Conservation (phyloP, 23 tunicate genomes). For the Ciona savignyi region DNA sequence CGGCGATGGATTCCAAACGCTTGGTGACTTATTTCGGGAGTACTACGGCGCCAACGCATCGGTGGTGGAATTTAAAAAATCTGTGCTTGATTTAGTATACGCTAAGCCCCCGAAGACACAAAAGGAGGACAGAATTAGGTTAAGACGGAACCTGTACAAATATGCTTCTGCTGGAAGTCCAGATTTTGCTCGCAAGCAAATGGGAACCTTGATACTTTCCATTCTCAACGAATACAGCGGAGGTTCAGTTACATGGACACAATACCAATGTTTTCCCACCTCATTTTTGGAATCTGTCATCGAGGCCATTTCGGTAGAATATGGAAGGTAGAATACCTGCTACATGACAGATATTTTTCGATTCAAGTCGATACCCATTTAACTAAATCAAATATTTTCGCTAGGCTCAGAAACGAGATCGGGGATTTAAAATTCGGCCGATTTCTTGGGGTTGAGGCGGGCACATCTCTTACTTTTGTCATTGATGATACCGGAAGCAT, state of each 20-base stretch:
- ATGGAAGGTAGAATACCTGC: slow-evolving; percentile 59
- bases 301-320: slow-evolving; percentile 50
- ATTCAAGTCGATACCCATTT: too few species aligned
- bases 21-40: slow-evolving; percentile 33
- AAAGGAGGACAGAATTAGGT: slow-evolving; percentile 22
- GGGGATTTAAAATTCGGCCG: slow-evolving; percentile 55
- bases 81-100: slow-evolving; percentile 42
- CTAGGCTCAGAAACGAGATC: slow-evolving; percentile 64
- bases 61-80: slow-evolving; percentile 43
- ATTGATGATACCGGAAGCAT: slow-evolving; percentile 93
- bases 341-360: not conserved
- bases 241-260: slow-evolving; percentile 20
- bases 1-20: slow-evolving; percentile 32
- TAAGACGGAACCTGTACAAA: slow-evolving; percentile 44
- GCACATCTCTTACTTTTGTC: slow-evolving; percentile 70
- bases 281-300: slow-evolving; percentile 3
- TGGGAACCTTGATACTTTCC: slow-evolving; percentile 20
- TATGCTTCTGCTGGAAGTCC: slow-evolving; percentile 46
- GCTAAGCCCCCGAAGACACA: not conserved
- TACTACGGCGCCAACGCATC: slow-evolving; percentile 62
- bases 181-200: slow-evolving; percentile 35
- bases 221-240: slow-evolving; percentile 34
- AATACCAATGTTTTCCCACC: slow-evolving; percentile 20
- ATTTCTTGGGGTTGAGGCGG: slow-evolving; percentile 42
- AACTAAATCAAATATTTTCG: too few species aligned